These are phyloP conservation scores for Phylloscopus trochiloides DNA, from an alignment of 2,113 vertebrate species.

Conservation along the genomic window DNA sequence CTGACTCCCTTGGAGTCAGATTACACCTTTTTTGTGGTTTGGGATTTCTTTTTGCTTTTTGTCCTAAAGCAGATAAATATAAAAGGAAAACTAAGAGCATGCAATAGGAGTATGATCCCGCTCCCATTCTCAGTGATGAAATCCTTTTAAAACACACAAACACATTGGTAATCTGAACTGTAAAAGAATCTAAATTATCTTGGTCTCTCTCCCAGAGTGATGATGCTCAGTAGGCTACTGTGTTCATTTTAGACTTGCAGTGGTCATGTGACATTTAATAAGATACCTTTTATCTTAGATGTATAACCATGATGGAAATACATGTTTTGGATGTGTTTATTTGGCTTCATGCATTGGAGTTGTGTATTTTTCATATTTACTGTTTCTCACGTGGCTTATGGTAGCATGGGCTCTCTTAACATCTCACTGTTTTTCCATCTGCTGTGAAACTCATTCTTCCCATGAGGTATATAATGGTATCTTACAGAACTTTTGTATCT, in stretches of 20 bases:
- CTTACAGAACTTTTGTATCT: neutral
- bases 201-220: neutral
- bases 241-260: neutral
- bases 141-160: neutral
- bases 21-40: neutral
- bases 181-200: neutral
- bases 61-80: neutral
- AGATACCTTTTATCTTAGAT: neutral
- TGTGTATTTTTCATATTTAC: neutral
- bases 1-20: neutral
- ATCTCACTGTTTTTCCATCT: neutral
- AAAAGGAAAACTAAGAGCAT: neutral
- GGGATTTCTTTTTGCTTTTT: neutral
- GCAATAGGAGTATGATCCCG: neutral
- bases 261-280: neutral
- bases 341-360: neutral
- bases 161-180: neutral
- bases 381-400: neutral
- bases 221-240: neutral
- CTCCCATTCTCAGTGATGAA: neutral
- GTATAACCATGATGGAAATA: neutral
- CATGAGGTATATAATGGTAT: neutral
- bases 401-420: neutral
- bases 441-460: neutral
- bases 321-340: neutral